Base-by-base conservation (phyloP, 2,888 invertebrate species). In the Caenorhabditis afra region DNA sequence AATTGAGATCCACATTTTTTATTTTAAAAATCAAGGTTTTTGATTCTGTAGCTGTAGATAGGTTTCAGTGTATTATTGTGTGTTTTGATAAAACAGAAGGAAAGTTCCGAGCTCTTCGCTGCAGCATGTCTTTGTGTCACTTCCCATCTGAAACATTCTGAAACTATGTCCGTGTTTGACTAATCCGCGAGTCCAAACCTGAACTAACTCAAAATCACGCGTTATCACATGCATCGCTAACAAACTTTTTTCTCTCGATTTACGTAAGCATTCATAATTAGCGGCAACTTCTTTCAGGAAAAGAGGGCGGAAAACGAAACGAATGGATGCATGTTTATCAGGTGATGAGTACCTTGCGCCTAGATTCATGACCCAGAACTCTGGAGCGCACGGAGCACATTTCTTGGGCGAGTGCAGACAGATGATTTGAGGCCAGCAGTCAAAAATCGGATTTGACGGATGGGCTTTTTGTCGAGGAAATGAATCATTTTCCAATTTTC, bases 201-300 rank as follows among this genome's bases (percentile, higher is more conserved):
- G 52, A 39, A 59, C 64, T 47, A 50, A n/a, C 44, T 39, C 47
- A 20, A 18, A 62, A 71, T 70, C 73, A 73, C 73, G 50, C 64
- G 73, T 57, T 73, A 64, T 64, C 64, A 44, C 41, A 58, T 64
- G 57, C 62, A 73, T 64, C 55, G 37, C 62, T 55, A 39, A 71
- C 62, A 29, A 62, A 41, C 57, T 71, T 73, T 35, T 53, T 22
- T 39, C 39, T 39, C 39, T 39, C 73, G 49, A 57, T 64, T 57
- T 73, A 64, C 73, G 73, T 64, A 73, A 73, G 73, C 57, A 73
- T 73, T 64, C 50, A 64, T 73, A 73, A 73, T 73, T 50, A 57
- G 41, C 23, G 16, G 37, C 44, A 35, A 57, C 49, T 64, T 71
- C 64, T 57, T 4, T 18, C 29, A 35, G 41, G 49, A 58, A 23